Percentiles rank a stretch among this genome's conserved stretches.
These are phyloP conservation scores for Microplitis deprimator DNA, from an alignment of 2,888 invertebrate species.

Conservation along the genomic window DNA sequence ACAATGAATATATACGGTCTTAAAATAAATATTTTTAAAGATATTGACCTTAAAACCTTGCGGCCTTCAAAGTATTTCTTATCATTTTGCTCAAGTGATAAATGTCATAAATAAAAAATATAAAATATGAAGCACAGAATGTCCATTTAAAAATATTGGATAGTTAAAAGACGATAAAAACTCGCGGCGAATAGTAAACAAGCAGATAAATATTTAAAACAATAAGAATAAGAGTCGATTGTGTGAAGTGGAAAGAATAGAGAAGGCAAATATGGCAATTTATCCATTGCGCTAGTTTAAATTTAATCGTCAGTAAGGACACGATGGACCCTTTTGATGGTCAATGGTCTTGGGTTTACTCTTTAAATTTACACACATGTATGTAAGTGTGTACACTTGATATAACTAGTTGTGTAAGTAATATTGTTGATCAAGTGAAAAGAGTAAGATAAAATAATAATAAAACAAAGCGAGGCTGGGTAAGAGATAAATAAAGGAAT, in stretches of 20 bases:
- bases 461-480: constrained; percentile 17
- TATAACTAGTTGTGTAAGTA: not conserved
- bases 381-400: not conserved
- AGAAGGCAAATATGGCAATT: constrained; percentile 55
- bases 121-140: not conserved
- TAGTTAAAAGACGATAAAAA: not conserved
- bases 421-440: constrained; percentile 14
- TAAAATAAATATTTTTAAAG: too few species aligned
- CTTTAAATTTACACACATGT: not conserved
- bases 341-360: not conserved
- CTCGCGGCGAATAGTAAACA: not conserved
- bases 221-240: constrained; percentile 45
- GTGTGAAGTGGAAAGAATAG: constrained; percentile 43
- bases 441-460: not conserved
- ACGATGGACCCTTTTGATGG: constrained; percentile 17
- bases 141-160: not conserved
- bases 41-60: not conserved
- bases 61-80: not conserved
- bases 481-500: not conserved
- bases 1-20: not conserved
- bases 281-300: constrained; percentile 64
- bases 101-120: not conserved
- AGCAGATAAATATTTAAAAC: constrained; percentile 37
- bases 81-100: not conserved
- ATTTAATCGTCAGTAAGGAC: constrained; percentile 54